Conservation (phyloP, 2,888 invertebrate species). For the Cephalotes varians region DNA sequence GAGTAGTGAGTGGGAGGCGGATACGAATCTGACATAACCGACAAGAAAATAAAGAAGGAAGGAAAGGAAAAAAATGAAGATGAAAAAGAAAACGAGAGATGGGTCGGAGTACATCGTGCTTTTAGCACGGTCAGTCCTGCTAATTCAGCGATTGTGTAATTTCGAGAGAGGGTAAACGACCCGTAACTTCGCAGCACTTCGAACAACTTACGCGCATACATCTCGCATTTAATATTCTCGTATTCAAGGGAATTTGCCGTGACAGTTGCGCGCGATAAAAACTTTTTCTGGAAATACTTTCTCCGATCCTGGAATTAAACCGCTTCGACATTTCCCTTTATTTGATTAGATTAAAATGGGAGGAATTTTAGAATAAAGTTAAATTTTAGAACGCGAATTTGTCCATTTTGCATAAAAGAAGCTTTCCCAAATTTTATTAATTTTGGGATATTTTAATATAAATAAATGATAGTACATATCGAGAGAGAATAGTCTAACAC, state of each 20-base stretch:
- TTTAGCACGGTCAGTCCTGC: constrained; percentile 39
- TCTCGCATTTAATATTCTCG: constrained; percentile 30
- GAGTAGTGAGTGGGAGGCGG: constrained; percentile 33
- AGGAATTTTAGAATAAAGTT: constrained; percentile 8
- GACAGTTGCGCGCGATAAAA: constrained; percentile 1
- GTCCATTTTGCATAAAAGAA: neutral
- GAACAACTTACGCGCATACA: neutral
- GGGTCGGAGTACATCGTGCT: constrained; percentile 9
- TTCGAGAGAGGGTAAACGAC: constrained; percentile 45
- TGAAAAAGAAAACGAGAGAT: constrained; percentile 10
- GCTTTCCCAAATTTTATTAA: neutral
- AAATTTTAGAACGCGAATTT: neutral
- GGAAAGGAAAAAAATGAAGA: neutral
- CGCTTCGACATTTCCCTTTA: constrained; percentile 3
- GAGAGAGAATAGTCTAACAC: neutral
- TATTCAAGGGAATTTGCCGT: constrained; percentile 23
- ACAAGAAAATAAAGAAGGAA: constrained; percentile 28
- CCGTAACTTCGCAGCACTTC: constrained; percentile 47
- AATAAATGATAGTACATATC: neutral
- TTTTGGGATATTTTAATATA: constrained; percentile 11
- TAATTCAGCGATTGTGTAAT: constrained; percentile 53
- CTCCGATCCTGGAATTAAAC: constrained; percentile 16
- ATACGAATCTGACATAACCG: constrained; percentile 44
- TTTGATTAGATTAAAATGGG: constrained; percentile 19
- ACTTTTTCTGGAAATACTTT: neutral